These are phyloP conservation scores for Chrysogorgia sp. DNA, from an alignment of 92 coral and sea anemone species.

Conservation along the genomic window DNA sequence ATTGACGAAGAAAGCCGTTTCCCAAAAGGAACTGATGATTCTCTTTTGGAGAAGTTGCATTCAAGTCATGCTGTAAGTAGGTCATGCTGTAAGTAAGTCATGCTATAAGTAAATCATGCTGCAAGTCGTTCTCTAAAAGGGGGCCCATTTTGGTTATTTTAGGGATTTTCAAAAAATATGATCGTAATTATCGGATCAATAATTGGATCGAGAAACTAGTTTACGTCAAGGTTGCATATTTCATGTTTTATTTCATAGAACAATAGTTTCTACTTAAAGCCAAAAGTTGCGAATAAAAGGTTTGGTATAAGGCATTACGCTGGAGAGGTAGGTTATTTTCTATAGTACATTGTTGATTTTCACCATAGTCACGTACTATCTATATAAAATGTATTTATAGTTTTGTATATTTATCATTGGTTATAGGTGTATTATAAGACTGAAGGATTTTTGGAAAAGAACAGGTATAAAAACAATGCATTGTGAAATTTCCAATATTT, in stretches of 20 bases:
- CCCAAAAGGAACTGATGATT: slow-evolving; percentile 97
- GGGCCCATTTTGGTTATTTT: not conserved
- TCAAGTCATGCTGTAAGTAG: slow-evolving; percentile 93
- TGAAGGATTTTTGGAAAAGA: slow-evolving; percentile 92
- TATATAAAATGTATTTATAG: not conserved
- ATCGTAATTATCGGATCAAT: too few species aligned
- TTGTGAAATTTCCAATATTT: too few species aligned
- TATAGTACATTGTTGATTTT: not conserved
- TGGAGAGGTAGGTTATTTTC: slow-evolving; percentile 79
- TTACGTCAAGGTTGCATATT: not conserved
- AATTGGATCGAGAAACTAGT: not conserved
- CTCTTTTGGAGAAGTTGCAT: slow-evolving; percentile 88
- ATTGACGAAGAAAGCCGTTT: slow-evolving; percentile 98
- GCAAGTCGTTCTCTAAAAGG: too few species aligned
- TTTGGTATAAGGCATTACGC: slow-evolving; percentile 98
- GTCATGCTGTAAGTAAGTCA: not conserved
- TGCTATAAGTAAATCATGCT: too few species aligned
- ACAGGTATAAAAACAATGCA: slow-evolving; percentile 92
- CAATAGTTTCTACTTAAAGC: slow-evolving; percentile 82
- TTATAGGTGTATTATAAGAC: slow-evolving; percentile 84
- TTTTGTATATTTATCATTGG: not conserved
- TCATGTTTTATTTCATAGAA: slow-evolving; percentile 56
- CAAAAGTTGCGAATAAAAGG: slow-evolving; percentile 89
- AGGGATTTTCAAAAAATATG: not conserved
- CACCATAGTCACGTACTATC: not conserved